Evolutionary conservation across 1,140 invertebrate genomes (phyloP).

Genomic region (Asobara japonica): DNA sequence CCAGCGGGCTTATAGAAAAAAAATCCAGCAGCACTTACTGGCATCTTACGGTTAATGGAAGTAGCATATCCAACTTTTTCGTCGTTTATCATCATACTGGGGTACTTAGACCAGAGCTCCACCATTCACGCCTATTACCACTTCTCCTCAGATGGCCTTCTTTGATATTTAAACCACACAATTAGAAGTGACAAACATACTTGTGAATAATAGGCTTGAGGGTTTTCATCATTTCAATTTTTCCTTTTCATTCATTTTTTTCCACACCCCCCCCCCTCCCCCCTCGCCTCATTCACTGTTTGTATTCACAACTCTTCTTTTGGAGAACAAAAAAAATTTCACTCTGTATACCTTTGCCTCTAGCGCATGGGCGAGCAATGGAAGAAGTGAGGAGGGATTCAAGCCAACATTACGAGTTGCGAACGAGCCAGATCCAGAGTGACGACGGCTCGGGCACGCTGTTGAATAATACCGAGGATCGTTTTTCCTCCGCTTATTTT

Average conservation of each 20-base stretch:
- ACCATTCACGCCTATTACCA: not conserved
- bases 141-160: not conserved
- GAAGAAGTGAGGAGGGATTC: not conserved
- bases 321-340: not conserved
- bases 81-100: no score
- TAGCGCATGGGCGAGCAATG: not conserved
- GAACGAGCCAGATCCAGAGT: slow-evolving; percentile 16
- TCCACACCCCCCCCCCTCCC: no score
- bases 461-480: slow-evolving; percentile 27
- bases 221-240: not conserved
- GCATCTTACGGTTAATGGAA: not conserved
- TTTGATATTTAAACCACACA: slow-evolving; percentile 10
- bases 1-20: not conserved
- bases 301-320: not conserved
- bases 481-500: slow-evolving; percentile 3
- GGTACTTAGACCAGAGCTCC: not conserved
- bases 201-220: not conserved
- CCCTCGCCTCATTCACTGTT: not conserved
- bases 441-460: slow-evolving; percentile 18
- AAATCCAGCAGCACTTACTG: no score
- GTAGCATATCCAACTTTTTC: not conserved
- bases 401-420: slow-evolving; percentile 10
- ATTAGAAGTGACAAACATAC: not conserved
- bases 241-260: not conserved
- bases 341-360: not conserved